Evolutionary conservation across 2,888 invertebrate species (phyloP).

Genomic region (Pristionchus japonicus): DNA sequence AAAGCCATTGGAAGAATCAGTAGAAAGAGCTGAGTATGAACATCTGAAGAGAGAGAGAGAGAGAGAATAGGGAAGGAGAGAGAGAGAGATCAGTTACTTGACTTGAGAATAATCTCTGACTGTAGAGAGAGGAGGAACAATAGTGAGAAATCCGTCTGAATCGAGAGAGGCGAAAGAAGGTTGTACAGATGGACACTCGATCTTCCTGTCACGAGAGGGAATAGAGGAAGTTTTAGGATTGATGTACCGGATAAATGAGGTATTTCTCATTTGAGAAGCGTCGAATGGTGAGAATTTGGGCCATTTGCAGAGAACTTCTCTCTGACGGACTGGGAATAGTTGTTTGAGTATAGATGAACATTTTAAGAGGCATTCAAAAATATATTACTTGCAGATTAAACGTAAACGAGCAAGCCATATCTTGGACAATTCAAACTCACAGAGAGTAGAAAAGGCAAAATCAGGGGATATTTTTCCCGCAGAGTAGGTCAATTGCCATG

Average conservation of each 20-base stretch:
- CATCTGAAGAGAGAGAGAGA: neutral
- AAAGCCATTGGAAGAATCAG: neutral
- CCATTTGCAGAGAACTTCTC: constrained; percentile 2
- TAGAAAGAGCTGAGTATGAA: neutral
- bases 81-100: neutral
- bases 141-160: constrained; percentile 2
- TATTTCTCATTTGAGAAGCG: neutral
- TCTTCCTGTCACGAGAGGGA: neutral
- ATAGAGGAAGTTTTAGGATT: neutral
- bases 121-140: constrained; percentile 25
- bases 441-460: neutral
- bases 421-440: neutral
- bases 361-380: neutral
- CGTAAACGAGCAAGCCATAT: too few species aligned
- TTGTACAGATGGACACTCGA: constrained; percentile 40
- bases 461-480: neutral
- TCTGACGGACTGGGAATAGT: neutral
- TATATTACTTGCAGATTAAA: neutral
- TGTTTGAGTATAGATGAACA: too few species aligned
- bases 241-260: neutral
- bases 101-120: neutral
- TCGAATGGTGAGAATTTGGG: constrained; percentile 38
- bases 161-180: constrained; percentile 35
- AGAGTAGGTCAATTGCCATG: neutral
- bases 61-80: neutral